phyloP scores from a whole-genome alignment of 2,888 invertebrate species.

The Elysia crispata region DNA sequence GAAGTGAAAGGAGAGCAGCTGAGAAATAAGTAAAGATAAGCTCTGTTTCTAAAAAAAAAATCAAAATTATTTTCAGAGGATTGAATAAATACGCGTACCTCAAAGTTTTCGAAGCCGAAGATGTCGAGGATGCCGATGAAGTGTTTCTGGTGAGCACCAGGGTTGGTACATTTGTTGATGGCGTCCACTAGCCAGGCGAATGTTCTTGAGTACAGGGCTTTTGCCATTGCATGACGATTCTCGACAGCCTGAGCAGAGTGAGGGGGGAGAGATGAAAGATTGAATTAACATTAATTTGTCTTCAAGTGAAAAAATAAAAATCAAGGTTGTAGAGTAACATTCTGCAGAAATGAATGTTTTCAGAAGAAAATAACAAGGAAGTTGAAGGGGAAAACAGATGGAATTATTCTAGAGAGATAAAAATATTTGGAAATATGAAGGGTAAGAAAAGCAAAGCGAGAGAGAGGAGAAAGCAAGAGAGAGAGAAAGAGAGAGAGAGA shows the following conservation, averaged over 20 bases:
- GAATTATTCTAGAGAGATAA: too few relatives aligned
- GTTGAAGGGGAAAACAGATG: not conserved
- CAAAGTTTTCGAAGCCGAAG: conserved; percentile 73
- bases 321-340: not conserved
- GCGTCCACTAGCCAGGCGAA: conserved; percentile 74
- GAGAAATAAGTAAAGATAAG: too few relatives aligned
- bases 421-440: too few relatives aligned
- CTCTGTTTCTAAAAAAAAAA: too few relatives aligned
- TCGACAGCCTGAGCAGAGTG: conserved; percentile 65
- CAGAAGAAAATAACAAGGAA: not conserved
- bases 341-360: too few relatives aligned
- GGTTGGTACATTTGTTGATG: conserved; percentile 73
- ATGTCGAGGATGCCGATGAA: conserved; percentile 73
- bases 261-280: conserved; percentile 13
- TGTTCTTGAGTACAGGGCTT: conserved; percentile 71
- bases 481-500: conserved; percentile 30
- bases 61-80: not conserved
- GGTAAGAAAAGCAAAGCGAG: too few relatives aligned
- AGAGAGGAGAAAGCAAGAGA: conserved; percentile 35
- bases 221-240: conserved; percentile 73
- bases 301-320: not conserved
- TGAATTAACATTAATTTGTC: not conserved
- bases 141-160: conserved; percentile 65
- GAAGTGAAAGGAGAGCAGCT: too few relatives aligned
- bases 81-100: conserved; percentile 61